Conservation (phyloP, 1,140 invertebrate genomes). For the Temnothorax curvispinosus region DNA sequence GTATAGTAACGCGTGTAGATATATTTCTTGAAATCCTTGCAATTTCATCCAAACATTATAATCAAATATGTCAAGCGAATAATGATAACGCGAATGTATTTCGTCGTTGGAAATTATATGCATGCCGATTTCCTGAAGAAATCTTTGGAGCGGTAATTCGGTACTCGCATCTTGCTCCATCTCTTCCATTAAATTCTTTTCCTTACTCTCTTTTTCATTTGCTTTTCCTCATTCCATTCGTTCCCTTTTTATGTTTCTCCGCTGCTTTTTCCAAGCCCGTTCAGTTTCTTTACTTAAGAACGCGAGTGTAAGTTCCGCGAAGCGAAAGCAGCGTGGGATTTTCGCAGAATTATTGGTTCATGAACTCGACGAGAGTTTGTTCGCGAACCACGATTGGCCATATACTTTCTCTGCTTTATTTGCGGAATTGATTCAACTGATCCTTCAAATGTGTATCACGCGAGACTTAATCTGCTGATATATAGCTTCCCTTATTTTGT, state of each 20-base stretch:
- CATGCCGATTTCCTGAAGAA: not conserved
- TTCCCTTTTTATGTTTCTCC: constrained; percentile 21
- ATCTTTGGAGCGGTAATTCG: not conserved
- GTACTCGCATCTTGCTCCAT: constrained; percentile 16
- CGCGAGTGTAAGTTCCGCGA: constrained; percentile 41
- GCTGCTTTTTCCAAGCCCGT: not conserved
- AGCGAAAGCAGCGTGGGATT: constrained; percentile 66
- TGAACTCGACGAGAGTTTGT: constrained; percentile 48
- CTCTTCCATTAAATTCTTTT: constrained; percentile 61
- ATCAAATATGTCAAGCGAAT: not conserved
- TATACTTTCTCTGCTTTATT: constrained; percentile 31
- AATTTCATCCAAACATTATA: constrained; percentile 38
- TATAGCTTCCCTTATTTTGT: not conserved
- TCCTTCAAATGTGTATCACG: constrained; percentile 4
- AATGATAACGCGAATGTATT: not conserved
- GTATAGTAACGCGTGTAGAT: constrained; percentile 34
- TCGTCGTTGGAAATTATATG: not conserved
- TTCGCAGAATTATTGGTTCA: constrained; percentile 74
- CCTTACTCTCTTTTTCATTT: constrained; percentile 1
- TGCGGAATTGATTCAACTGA: constrained; percentile 13
- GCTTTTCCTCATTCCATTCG: constrained; percentile 12
- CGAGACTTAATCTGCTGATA: constrained; percentile 54
- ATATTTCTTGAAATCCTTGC: constrained; percentile 32
- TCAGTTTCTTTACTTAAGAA: constrained; percentile 52
- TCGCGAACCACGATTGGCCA: constrained; percentile 14